Conservation (phyloP, 2,888 invertebrate genomes). For the Eulithis prunata region DNA sequence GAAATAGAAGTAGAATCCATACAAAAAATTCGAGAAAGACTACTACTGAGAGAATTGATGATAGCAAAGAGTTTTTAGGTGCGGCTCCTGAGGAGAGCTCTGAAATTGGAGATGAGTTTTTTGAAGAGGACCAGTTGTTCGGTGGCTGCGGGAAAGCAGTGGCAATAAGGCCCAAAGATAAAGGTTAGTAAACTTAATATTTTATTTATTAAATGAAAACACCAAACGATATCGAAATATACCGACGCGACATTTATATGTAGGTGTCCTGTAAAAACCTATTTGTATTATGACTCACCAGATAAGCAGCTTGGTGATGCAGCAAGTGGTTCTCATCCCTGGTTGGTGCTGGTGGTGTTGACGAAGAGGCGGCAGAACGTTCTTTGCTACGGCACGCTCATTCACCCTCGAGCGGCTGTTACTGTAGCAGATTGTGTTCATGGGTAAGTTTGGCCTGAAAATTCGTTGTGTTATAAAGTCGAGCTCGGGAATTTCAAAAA, state of each 20-base stretch:
- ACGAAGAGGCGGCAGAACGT: slow-evolving; percentile 61
- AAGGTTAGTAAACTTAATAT: slow-evolving; percentile 21
- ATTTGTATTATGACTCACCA: slow-evolving; percentile 37
- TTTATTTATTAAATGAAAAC: not conserved
- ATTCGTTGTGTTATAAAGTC: not conserved
- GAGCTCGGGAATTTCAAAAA: not conserved
- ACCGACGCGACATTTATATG: too few species aligned
- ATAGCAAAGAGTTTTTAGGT: slow-evolving; percentile 48
- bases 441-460: slow-evolving; percentile 50
- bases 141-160: slow-evolving; percentile 62
- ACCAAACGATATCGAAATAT: too few species aligned
- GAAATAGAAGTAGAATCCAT: slow-evolving; percentile 55
- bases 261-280: not conserved
- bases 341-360: slow-evolving; percentile 66
- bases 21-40: slow-evolving; percentile 52
- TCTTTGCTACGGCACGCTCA: slow-evolving; percentile 71
- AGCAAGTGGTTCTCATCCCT: slow-evolving; percentile 64
- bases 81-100: slow-evolving; percentile 41
- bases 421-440: slow-evolving; percentile 71
- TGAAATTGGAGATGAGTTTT: slow-evolving; percentile 46
- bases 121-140: slow-evolving; percentile 54
- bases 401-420: slow-evolving; percentile 71
- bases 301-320: slow-evolving; percentile 56
- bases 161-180: slow-evolving; percentile 29
- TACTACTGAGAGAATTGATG: slow-evolving; percentile 51